Evolutionary conservation across 92 coral and sea anemone species (phyloP).

Genomic region (Zoanthus sociatus): DNA sequence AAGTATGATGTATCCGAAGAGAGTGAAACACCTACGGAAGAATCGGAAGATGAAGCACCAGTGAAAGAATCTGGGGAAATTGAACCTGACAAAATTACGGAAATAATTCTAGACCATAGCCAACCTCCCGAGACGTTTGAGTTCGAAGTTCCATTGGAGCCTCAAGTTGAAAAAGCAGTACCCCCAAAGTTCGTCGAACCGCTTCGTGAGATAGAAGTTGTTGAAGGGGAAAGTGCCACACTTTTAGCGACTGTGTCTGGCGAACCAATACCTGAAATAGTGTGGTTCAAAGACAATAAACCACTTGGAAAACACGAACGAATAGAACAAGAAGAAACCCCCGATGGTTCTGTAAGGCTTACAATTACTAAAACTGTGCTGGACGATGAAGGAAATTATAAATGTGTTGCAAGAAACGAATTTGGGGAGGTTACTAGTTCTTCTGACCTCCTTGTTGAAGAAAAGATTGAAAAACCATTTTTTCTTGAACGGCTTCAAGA

Average conservation of each 20-base stretch:
- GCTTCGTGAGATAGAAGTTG: slow-evolving; percentile 54
- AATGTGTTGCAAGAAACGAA: slow-evolving; percentile 78
- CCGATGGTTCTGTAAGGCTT: slow-evolving; percentile 70
- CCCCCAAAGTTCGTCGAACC: slow-evolving; percentile 59
- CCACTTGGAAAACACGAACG: slow-evolving; percentile 73
- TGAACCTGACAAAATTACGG: neutral
- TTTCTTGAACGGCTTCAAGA: slow-evolving; percentile 72
- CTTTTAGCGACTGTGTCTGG: slow-evolving; percentile 73
- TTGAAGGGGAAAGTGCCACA: slow-evolving; percentile 80
- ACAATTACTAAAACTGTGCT: slow-evolving; percentile 68
- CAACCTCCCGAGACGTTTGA: slow-evolving; percentile 21
- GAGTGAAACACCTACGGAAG: slow-evolving; percentile 9
- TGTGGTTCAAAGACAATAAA: slow-evolving; percentile 80
- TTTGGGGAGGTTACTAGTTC: slow-evolving; percentile 76
- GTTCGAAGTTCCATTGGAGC: slow-evolving; percentile 47
- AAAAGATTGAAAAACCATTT: slow-evolving; percentile 64
- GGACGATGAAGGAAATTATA: slow-evolving; percentile 87
- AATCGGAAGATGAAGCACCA: slow-evolving; percentile 18
- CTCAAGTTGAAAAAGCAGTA: slow-evolving; percentile 43
- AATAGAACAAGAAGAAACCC: slow-evolving; percentile 67
- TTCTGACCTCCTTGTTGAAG: slow-evolving; percentile 72
- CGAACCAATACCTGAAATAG: slow-evolving; percentile 69
- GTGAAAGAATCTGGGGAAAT: neutral
- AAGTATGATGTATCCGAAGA: neutral
- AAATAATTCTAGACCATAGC: neutral